Evolutionary conservation across 2,113 vertebrate genomes (phyloP).

Genomic region (Falco punctatus): DNA sequence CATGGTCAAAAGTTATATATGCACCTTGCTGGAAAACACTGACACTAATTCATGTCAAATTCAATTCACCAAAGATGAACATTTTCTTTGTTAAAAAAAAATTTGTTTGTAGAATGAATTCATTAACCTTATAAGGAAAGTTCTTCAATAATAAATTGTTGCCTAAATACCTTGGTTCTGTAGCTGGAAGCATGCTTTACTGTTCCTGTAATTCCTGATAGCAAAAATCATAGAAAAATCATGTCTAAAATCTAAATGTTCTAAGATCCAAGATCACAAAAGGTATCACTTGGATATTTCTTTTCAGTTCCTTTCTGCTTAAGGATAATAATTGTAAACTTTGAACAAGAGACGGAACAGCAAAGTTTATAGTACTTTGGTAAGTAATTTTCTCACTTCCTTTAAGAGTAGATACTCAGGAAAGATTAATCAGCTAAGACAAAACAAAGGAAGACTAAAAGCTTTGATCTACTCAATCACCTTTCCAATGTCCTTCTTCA

Average conservation of each 20-base stretch:
- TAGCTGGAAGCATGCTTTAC: neutral
- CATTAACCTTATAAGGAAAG: neutral
- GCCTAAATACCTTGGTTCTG: neutral
- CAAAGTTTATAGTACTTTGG: neutral
- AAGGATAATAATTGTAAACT: neutral
- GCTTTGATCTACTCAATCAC: neutral
- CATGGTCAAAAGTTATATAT: neutral
- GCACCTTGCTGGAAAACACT: neutral
- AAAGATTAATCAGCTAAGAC: neutral
- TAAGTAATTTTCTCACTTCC: neutral
- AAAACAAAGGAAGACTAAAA: conserved; percentile 7
- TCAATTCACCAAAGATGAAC: neutral
- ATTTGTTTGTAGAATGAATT: neutral
- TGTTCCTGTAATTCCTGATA: neutral
- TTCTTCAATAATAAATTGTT: neutral
- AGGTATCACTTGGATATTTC: neutral
- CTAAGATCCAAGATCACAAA: neutral
- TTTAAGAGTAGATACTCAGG: neutral
- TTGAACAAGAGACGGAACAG: neutral
- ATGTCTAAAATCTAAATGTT: neutral
- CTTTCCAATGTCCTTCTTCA: neutral
- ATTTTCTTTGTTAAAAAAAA: neutral
- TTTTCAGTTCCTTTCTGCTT: neutral
- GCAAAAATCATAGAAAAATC: neutral
- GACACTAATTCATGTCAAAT: neutral